These are phyloP conservation scores for Python bivittatus DNA, from an alignment of 2,113 vertebrate genomes.

Conservation along the genomic window DNA sequence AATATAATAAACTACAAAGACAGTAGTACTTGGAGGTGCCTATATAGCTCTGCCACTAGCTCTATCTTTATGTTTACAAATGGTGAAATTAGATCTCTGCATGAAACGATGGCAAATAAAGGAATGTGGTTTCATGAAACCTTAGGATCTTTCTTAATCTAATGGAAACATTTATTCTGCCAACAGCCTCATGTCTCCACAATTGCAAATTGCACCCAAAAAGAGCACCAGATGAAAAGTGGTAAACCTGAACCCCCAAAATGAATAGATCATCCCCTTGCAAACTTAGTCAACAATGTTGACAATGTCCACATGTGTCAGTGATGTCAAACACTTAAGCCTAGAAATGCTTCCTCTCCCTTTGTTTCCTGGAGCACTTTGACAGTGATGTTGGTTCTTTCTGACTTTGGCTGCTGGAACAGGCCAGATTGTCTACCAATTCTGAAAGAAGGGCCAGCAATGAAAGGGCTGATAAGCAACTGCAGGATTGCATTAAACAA, in stretches of 20 bases:
- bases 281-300: background rate
- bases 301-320: background rate
- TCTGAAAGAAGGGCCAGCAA: constrained; percentile 43
- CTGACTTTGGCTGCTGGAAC: constrained; percentile 37
- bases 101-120: background rate
- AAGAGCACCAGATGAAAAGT: background rate
- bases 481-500: constrained; percentile 44
- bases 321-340: background rate
- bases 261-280: background rate
- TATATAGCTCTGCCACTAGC: background rate
- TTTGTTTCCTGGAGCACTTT: constrained; percentile 22
- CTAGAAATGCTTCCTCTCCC: background rate
- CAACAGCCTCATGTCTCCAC: background rate
- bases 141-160: background rate
- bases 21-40: background rate
- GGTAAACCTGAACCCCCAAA: background rate
- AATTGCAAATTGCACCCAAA: background rate
- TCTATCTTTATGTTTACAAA: background rate
- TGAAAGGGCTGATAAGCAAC: constrained; percentile 46
- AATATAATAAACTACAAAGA: background rate
- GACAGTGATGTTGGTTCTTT: constrained; percentile 25
- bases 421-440: constrained; percentile 21
- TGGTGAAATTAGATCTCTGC: background rate
- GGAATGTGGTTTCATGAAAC: background rate
- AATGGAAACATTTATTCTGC: background rate